Conservation (phyloP, 2,888 invertebrate genomes). For the Oscheius sp. region DNA sequence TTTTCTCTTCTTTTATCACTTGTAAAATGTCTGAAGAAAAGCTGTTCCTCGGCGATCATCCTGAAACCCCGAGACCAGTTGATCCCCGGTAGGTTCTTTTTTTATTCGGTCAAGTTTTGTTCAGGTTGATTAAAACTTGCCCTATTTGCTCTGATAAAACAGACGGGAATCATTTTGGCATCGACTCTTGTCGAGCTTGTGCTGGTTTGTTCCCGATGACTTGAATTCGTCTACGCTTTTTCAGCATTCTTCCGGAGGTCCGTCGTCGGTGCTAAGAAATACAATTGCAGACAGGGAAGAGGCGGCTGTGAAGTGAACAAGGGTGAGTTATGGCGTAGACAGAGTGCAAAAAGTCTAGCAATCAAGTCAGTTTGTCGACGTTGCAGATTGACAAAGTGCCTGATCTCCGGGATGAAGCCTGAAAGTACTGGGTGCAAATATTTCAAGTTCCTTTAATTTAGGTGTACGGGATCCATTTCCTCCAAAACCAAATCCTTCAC, state of each 20-base stretch:
- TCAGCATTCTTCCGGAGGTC: slow-evolving; percentile 8
- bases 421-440: too few species aligned
- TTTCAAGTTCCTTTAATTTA: not conserved
- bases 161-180: slow-evolving; percentile 25
- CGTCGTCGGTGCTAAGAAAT: slow-evolving; percentile 24
- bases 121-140: slow-evolving; percentile 7
- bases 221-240: not conserved
- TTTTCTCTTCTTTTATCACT: not conserved
- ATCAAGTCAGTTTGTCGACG: slow-evolving; percentile 28
- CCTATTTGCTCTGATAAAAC: slow-evolving; percentile 17
- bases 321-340: slow-evolving; percentile 19
- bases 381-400: slow-evolving; percentile 18
- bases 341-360: not conserved
- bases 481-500: not conserved
- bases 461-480: slow-evolving; percentile 16
- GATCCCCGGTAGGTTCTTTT: not conserved
- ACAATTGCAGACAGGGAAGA: slow-evolving; percentile 30
- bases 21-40: not conserved
- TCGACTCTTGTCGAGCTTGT: slow-evolving; percentile 30
- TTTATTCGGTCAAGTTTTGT: not conserved
- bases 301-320: slow-evolving; percentile 19
- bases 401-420: slow-evolving; percentile 21
- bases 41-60: not conserved
- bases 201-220: not conserved
- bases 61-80: not conserved